phyloP scores from a whole-genome alignment of 2,797 vertebrate genomes.

The Molothrus ater region DNA sequence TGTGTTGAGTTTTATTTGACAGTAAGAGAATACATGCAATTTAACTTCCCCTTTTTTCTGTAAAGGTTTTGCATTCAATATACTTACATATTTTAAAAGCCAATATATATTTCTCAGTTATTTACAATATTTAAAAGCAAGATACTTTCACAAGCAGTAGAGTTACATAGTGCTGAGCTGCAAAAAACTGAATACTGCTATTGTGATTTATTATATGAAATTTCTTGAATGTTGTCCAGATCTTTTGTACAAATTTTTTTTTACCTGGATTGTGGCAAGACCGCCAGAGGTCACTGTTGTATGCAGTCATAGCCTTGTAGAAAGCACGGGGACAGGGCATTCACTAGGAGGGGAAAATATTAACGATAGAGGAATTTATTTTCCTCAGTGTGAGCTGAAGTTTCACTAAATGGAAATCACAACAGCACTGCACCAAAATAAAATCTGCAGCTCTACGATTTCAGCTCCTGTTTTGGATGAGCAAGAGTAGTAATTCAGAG shows the following conservation, averaged over 20 bases:
- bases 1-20: background rate
- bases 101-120: background rate
- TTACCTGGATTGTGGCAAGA: background rate
- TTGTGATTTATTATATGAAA: background rate
- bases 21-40: accelerated
- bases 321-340: background rate
- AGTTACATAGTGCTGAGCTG: background rate
- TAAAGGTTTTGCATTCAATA: background rate
- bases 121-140: background rate
- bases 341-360: slow-evolving; percentile 39
- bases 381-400: background rate
- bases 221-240: background rate
- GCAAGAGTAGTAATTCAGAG: background rate
- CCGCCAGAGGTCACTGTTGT: slow-evolving; percentile 65
- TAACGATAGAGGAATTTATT: slow-evolving; percentile 15
- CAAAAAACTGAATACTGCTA: background rate
- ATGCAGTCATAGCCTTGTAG: background rate
- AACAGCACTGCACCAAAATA: slow-evolving; percentile 7
- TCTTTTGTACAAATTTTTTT: background rate
- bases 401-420: slow-evolving; percentile 51
- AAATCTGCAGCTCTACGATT: background rate
- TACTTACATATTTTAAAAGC: background rate
- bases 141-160: background rate
- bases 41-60: background rate
- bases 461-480: slow-evolving; percentile 10